Evolutionary conservation across 2,113 vertebrate species (phyloP).

Genomic region (Semnornis frantzii): DNA sequence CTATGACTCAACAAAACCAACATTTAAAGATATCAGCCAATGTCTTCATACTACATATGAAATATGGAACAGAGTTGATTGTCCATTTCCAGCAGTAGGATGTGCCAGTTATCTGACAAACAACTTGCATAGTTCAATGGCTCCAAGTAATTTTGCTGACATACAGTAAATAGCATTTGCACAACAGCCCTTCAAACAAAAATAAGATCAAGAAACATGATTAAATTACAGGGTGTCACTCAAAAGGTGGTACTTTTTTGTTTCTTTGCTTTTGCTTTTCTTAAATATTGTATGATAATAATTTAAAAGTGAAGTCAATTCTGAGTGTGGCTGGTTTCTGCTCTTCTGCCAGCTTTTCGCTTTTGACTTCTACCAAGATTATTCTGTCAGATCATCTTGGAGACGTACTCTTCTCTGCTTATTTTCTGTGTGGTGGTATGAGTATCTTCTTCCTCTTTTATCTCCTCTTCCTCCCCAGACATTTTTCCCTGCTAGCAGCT

Average conservation of each 20-base stretch:
- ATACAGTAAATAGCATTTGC: neutral
- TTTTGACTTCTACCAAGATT: neutral
- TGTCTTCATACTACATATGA: neutral
- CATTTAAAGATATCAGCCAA: neutral
- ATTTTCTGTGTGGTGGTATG: neutral
- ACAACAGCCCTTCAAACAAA: neutral
- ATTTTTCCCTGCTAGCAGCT: neutral
- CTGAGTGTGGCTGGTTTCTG: neutral
- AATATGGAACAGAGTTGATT: neutral
- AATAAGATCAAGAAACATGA: neutral
- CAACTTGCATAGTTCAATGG: neutral
- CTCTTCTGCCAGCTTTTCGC: neutral
- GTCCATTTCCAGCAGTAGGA: neutral
- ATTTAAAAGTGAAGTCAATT: neutral
- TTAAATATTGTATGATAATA: neutral
- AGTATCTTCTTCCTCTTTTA: neutral
- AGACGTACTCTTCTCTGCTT: neutral
- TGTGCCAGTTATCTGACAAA: neutral
- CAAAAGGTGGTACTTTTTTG: neutral
- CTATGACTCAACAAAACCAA: neutral
- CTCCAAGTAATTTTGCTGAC: constrained; percentile 4
- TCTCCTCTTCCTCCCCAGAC: neutral
- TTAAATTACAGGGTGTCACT: neutral
- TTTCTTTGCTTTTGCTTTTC: neutral
- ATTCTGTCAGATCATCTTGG: neutral